These are phyloP conservation scores for Creontiades dilutus DNA, from an alignment of 2,888 invertebrate species.

Conservation along the genomic window DNA sequence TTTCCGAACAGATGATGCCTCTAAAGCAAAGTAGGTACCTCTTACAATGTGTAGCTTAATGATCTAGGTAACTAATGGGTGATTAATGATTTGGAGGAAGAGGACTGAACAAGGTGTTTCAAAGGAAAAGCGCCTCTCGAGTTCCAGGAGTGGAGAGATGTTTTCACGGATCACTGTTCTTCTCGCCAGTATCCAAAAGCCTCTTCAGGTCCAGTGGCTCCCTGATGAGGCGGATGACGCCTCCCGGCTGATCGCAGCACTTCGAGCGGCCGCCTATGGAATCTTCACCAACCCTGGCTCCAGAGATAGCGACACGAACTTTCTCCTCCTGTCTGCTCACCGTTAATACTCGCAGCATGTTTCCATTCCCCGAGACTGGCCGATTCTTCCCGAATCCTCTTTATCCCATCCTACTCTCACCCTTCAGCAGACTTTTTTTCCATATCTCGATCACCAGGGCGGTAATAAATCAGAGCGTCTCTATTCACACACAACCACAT, in stretches of 20 bases:
- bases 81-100: too few relatives aligned
- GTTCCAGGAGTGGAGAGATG: background rate
- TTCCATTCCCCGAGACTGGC: background rate
- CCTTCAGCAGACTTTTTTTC: background rate
- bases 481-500: background rate
- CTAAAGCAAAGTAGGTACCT: too few relatives aligned
- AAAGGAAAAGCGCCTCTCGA: background rate
- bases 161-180: constrained; percentile 57
- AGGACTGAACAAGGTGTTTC: too few relatives aligned
- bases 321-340: background rate
- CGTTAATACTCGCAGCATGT: background rate
- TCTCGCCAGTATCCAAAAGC: constrained; percentile 9
- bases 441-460: constrained; percentile 42
- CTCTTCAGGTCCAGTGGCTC: constrained; percentile 43
- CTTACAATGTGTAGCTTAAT: too few relatives aligned
- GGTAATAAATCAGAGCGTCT: constrained; percentile 32
- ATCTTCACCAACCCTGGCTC: background rate
- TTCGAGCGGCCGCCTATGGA: background rate
- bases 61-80: too few relatives aligned
- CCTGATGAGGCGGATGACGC: constrained; percentile 57
- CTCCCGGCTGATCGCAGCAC: background rate
- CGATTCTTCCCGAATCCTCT: background rate
- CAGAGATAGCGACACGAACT: constrained; percentile 29
- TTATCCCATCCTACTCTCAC: background rate
- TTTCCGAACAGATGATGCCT: too few relatives aligned